phyloP scores from a whole-genome alignment of 2,113 vertebrate genomes.

The Hypocryptadius cinnamomeus region DNA sequence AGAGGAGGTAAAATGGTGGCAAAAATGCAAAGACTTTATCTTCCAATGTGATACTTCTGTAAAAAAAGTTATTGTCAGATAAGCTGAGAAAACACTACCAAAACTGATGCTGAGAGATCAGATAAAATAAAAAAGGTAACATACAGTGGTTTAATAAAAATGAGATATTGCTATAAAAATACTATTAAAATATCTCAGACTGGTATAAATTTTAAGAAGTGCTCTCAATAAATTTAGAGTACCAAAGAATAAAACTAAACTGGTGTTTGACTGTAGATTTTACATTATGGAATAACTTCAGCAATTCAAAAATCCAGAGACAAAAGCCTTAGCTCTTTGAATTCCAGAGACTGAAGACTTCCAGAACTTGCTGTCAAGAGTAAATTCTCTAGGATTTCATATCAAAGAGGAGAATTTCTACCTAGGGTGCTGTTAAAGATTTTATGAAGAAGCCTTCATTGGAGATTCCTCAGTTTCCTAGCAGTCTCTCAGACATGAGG shows the following conservation, averaged over 20 bases:
- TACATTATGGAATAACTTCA: background rate
- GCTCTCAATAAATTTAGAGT: background rate
- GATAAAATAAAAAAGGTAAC: background rate
- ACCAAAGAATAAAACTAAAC: background rate
- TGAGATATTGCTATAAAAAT: background rate
- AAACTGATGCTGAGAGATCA: background rate
- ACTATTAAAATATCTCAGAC: background rate
- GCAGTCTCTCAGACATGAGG: background rate
- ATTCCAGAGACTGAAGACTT: constrained; percentile 38
- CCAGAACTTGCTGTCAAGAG: constrained; percentile 42
- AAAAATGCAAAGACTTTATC: background rate
- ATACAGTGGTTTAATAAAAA: background rate
- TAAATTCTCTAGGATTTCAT: constrained; percentile 48
- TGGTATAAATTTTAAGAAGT: background rate
- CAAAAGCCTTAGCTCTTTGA: background rate
- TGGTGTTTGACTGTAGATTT: background rate
- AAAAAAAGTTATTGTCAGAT: background rate
- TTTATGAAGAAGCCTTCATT: background rate
- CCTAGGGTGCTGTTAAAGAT: constrained; percentile 5
- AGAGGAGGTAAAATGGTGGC: background rate
- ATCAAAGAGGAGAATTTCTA: constrained; percentile 39
- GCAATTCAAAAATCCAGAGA: background rate
- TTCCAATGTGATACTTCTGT: background rate
- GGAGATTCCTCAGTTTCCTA: background rate
- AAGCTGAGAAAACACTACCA: background rate